Evolutionary conservation across 2,888 invertebrate genomes (phyloP).

Genomic region (Netelia inedita): DNA sequence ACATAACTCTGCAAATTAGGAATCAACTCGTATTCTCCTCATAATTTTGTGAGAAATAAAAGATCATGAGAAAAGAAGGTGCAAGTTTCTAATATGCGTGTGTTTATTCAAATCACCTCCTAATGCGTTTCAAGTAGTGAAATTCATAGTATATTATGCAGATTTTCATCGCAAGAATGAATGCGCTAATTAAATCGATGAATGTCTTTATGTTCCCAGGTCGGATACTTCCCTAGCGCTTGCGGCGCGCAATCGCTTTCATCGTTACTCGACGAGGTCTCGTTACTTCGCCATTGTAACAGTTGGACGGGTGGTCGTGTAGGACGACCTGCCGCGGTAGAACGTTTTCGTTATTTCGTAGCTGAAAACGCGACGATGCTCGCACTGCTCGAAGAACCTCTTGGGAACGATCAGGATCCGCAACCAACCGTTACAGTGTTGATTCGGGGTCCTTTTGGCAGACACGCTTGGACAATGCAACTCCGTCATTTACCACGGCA

Average conservation of each 20-base stretch:
- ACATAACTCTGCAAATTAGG: too few relatives aligned
- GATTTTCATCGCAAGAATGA: not conserved
- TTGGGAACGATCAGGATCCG: constrained; percentile 97
- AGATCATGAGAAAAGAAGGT: too few relatives aligned
- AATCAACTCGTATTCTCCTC: too few relatives aligned
- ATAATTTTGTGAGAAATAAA: too few relatives aligned
- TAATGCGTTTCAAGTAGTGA: too few relatives aligned
- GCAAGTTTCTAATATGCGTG: too few relatives aligned
- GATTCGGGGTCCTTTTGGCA: constrained; percentile 96
- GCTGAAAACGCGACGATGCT: constrained; percentile 96
- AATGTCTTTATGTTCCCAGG: constrained; percentile 84
- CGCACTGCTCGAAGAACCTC: constrained; percentile 95
- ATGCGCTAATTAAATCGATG: not conserved
- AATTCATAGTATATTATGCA: too few relatives aligned
- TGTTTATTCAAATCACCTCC: too few relatives aligned
- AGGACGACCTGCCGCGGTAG: constrained; percentile 88
- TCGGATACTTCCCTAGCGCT: constrained; percentile 93
- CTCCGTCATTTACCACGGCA: constrained; percentile 94
- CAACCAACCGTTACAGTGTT: constrained; percentile 96
- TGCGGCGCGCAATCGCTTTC: constrained; percentile 94
- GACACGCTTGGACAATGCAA: constrained; percentile 97
- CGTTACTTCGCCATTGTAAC: constrained; percentile 91
- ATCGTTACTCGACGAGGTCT: constrained; percentile 95
- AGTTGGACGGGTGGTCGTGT: constrained; percentile 87
- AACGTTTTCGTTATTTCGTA: constrained; percentile 94